These are phyloP conservation scores for Leucophenga maculata DNA, from an alignment of 2,888 invertebrate genomes.

Conservation along the genomic window DNA sequence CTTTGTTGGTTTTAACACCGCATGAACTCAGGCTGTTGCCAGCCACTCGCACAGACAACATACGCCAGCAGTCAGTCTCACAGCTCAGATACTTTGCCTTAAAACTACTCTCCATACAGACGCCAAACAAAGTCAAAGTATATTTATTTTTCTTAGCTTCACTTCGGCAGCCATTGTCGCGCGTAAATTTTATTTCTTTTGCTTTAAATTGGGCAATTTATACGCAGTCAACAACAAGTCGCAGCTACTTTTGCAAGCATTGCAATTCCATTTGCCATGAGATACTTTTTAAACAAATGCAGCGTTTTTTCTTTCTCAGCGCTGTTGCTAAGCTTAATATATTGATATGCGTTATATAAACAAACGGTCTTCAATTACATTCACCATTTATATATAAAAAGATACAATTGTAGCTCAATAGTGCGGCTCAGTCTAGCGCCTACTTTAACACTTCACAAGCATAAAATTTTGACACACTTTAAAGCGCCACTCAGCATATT, in stretches of 20 bases:
- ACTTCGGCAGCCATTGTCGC: constrained; percentile 36
- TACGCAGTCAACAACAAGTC: neutral
- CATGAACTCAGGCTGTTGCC: constrained; percentile 47
- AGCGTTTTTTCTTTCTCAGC: no score
- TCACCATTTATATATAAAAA: no score
- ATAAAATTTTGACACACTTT: no score
- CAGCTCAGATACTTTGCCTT: no score
- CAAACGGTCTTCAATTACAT: no score
- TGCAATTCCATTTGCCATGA: neutral
- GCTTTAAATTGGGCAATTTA: constrained; percentile 19
- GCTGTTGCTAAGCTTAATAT: no score
- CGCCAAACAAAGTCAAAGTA: neutral
- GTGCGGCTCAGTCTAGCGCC: no score
- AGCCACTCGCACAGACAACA: neutral
- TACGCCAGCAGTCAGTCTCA: neutral
- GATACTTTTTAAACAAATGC: no score
- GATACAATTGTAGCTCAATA: no score
- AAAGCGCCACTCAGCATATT: no score
- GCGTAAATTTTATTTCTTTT: constrained; percentile 24
- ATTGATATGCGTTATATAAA: no score
- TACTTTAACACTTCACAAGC: no score
- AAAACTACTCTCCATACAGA: constrained; percentile 5
- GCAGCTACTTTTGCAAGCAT: neutral
- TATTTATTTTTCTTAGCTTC: constrained; percentile 18
- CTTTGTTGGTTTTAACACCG: constrained; percentile 66